phyloP scores from a whole-genome alignment of 2,113 vertebrate species.

The Orthonyx spaldingii region DNA sequence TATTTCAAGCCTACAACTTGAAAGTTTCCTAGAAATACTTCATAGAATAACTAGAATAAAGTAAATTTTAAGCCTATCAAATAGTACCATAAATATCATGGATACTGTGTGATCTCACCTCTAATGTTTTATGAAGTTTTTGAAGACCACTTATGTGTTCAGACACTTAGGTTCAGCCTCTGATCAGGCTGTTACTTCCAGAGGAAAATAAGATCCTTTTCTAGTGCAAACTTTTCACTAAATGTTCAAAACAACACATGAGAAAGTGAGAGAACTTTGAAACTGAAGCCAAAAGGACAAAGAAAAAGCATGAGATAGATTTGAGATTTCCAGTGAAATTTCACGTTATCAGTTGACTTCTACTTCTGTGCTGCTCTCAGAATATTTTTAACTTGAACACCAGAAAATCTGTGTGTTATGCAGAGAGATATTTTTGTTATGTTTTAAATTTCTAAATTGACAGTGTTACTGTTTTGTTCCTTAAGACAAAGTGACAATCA shows the following conservation, averaged over 20 bases:
- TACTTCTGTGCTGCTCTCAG: neutral
- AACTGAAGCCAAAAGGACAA: neutral
- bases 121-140: neutral
- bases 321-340: conserved; percentile 4
- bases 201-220: neutral
- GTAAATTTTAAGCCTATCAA: neutral
- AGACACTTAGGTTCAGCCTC: neutral
- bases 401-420: neutral
- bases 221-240: neutral
- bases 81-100: neutral
- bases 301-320: neutral
- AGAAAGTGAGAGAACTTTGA: neutral
- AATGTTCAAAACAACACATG: neutral
- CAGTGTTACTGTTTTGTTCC: neutral
- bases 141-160: neutral
- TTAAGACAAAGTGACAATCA: neutral
- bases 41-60: neutral
- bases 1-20: neutral
- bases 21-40: neutral
- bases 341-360: neutral
- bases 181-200: neutral
- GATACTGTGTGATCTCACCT: neutral
- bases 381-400: neutral
- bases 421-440: neutral
- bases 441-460: neutral